Base-by-base conservation (phyloP, 1,140 invertebrate species). In the Drosophila jambulina region DNA sequence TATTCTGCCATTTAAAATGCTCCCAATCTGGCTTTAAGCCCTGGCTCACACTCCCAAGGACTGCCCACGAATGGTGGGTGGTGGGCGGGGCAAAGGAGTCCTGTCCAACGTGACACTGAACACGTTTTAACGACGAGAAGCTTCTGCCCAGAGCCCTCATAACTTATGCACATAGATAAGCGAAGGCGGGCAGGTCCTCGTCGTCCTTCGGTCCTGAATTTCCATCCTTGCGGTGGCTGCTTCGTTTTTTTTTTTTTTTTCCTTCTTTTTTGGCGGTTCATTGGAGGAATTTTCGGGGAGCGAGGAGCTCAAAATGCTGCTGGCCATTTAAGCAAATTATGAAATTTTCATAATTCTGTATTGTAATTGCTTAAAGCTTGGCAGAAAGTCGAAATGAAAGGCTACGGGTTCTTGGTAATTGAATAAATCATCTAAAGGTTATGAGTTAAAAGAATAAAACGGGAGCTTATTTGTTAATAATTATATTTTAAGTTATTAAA, bases 151-250 rank as follows among this genome's bases (percentile, higher is more conserved):
- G 69, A 51, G 64, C 45, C 56, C 56, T 90, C 82, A 90, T 90
- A 90, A 82, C 86, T 91, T 90, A 90, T 90, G 85, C 86, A 84
- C 86, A 90, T 90, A 90, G 85, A 90, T 90, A 90, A 90, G 82
- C 84, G 84, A 69, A 51, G 57, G 65, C 58, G 57, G 68, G 67
- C 40, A 23, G 25, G 48, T 21, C 49, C 40, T 58, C 56, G 27
- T 43, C 38, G 34, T n/a, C 59, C 59, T 61, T 62, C 17, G 45
- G 45, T 17, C 29, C 29, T 43, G 17, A 49, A 23, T n/a, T 45
- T 48, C 42, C 70, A 27, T 54, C 61, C 77, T 68, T 67, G 71
- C 48, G 48, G 72, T 70, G 49, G 23, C 60, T 62, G 29, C 62
- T 62, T 5, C 27, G 42, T 1, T 60, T 64, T 9, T 27, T 83